Base-by-base conservation (phyloP, 2,888 invertebrate genomes). In the Rhingia rostrata region DNA sequence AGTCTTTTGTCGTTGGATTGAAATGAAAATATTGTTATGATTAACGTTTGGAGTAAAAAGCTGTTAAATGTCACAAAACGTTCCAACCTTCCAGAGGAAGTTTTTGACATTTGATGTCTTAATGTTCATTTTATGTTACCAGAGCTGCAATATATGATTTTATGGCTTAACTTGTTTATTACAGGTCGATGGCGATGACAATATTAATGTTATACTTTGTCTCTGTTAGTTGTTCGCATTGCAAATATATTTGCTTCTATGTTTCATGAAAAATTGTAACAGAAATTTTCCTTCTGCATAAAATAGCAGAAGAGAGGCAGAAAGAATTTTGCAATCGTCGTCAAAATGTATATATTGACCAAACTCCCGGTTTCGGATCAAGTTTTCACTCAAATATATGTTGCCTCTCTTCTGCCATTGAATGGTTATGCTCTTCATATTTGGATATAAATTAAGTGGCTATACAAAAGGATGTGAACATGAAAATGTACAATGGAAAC, bases 11-110 rank as follows among this genome's bases (percentile, higher is more conserved):
- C 54, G 32, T 63, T 58, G 33, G 35, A 35, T 43, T 58, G 56
- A 74, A 74, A 64, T 74, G 63, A 49, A 74, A 66, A 56, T 74
- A 58, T 74, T 66, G 22, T 22, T 64, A 74, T 74, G 64, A 73
- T 63, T 54, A 73, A 73, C 63, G 63, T 56, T 73, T 73, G 41
- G 22, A 6, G 30, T 49, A 64, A 47, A 63, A 74, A 74, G 64
- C 64, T 66, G 64, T 58, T 74, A 74, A 74, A 66, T 58, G 58
- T 66, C 14, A 33, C 14, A 56, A 63, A 49, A 30, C 30, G 30
- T 49, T 49, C 47, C 56, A 47, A 45, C 33, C 33, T 54, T 22
- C 32, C 47, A 35, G 39, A 63, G 14, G 39, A 73, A 64, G 53
- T 73, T 74, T 66, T 10, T 74, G 64, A 66, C 74, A 58, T 74